Evolutionary conservation across 2,113 vertebrate genomes (phyloP).

Genomic region (Nestor notabilis): DNA sequence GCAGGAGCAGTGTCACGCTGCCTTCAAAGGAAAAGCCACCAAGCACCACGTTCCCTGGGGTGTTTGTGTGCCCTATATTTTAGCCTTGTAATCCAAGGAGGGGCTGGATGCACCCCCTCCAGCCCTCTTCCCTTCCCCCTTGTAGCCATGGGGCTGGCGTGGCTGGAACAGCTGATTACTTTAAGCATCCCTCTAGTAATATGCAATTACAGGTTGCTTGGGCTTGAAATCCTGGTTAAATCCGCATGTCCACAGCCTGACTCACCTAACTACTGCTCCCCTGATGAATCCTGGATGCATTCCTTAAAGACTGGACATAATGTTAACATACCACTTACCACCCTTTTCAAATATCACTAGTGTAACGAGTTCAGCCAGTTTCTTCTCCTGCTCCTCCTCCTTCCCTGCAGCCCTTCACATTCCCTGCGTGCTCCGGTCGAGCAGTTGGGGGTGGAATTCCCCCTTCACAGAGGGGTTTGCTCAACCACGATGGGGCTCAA

Average conservation of each 20-base stretch:
- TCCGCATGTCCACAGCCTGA: conserved; percentile 1
- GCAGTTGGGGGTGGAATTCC: background rate
- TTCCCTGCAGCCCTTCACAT: background rate
- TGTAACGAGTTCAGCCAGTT: background rate
- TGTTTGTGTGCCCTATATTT: conserved; percentile 12
- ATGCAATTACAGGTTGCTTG: conserved; percentile 45
- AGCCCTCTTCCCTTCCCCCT: conserved; percentile 11
- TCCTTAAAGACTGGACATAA: conserved; percentile 22
- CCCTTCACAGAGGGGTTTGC: background rate
- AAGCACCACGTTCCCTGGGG: background rate
- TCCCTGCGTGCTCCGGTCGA: rapidly evolving
- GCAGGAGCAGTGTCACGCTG: conserved; percentile 49
- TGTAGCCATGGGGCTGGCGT: background rate
- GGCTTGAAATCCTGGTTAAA: conserved; percentile 34
- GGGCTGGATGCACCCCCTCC: conserved; percentile 12
- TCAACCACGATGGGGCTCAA: rapidly evolving
- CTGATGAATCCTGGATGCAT: conserved; percentile 8
- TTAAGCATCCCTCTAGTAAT: background rate
- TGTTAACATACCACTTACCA: background rate
- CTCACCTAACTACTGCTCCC: conserved; percentile 16
- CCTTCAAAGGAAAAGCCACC: conserved; percentile 11
- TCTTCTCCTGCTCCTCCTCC: background rate
- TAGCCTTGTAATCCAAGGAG: conserved; percentile 29
- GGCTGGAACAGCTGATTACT: conserved; percentile 47
- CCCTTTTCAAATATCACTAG: background rate